phyloP scores from a whole-genome alignment of 2,797 vertebrate genomes.

The Hippocampus kuda region DNA sequence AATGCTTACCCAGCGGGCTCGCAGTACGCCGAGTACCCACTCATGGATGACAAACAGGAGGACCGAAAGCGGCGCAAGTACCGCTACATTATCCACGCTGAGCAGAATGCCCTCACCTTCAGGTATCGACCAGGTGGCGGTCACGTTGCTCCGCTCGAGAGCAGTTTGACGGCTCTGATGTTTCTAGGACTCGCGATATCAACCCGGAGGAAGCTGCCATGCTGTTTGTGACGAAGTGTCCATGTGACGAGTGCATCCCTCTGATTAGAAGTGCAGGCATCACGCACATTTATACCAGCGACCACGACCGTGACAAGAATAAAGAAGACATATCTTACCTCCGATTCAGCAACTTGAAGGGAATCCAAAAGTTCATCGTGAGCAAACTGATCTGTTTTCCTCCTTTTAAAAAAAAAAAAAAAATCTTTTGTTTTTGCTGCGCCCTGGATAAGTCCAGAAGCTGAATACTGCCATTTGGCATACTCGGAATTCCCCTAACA shows the following conservation, averaged over 20 bases:
- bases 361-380: slow-evolving; percentile 80
- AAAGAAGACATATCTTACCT: slow-evolving; percentile 93
- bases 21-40: slow-evolving; percentile 86
- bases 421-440: not conserved
- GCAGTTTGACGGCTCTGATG: not conserved
- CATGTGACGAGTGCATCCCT: slow-evolving; percentile 90
- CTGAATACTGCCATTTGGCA: too few species aligned
- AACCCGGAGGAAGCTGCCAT: slow-evolving; percentile 76
- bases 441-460: too few species aligned
- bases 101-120: slow-evolving; percentile 94
- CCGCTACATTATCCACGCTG: slow-evolving; percentile 88
- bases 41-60: slow-evolving; percentile 88
- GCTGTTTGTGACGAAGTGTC: slow-evolving; percentile 94
- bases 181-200: slow-evolving; percentile 75
- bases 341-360: slow-evolving; percentile 73
- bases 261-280: slow-evolving; percentile 86
- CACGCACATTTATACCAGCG: slow-evolving; percentile 85
- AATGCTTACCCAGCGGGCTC: slow-evolving; percentile 91
- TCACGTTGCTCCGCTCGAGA: not conserved
- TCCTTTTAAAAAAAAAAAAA: not conserved
- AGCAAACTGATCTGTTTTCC: slow-evolving; percentile 44
- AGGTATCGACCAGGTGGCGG: slow-evolving; percentile 61
- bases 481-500: too few species aligned
- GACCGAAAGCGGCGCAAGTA: slow-evolving; percentile 86
- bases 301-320: slow-evolving; percentile 82